Conservation (phyloP, 1,140 invertebrate species). For the Hirudo medicinalis region DNA sequence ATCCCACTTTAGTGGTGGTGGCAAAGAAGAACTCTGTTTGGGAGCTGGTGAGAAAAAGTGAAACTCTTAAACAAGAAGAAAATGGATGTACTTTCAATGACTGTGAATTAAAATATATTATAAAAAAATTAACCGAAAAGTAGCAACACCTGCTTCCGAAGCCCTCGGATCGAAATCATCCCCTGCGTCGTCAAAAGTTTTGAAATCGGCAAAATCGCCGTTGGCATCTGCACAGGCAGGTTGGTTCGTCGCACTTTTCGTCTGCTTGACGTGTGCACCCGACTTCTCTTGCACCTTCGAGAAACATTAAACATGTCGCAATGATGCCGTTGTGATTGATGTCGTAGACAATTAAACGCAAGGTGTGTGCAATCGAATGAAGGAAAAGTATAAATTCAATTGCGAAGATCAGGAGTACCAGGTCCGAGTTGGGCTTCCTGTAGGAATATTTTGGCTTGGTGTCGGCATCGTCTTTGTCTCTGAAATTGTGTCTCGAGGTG, state of each 20-base stretch:
- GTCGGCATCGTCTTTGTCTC: neutral
- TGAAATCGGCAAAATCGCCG: conserved; percentile 7
- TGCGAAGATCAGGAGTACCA: no score
- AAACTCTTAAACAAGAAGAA: no score
- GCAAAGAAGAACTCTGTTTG: no score
- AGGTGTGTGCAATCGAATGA: neutral
- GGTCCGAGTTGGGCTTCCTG: no score
- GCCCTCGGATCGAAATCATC: neutral
- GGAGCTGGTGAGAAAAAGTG: no score
- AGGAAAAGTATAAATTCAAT: no score
- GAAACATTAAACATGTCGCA: neutral
- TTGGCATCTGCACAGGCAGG: neutral
- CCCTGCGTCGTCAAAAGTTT: neutral
- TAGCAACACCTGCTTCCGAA: no score
- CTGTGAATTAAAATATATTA: no score
- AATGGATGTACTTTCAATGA: no score
- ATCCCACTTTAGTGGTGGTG: no score
- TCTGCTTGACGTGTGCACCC: neutral
- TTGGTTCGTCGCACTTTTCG: neutral
- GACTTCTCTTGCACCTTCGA: neutral
- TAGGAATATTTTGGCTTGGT: no score
- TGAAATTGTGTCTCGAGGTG: neutral
- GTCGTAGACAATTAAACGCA: neutral
- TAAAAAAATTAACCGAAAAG: no score
- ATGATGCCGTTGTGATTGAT: neutral